Base-by-base conservation (phyloP, 2,113 vertebrate genomes). In the Zosterops borbonicus region DNA sequence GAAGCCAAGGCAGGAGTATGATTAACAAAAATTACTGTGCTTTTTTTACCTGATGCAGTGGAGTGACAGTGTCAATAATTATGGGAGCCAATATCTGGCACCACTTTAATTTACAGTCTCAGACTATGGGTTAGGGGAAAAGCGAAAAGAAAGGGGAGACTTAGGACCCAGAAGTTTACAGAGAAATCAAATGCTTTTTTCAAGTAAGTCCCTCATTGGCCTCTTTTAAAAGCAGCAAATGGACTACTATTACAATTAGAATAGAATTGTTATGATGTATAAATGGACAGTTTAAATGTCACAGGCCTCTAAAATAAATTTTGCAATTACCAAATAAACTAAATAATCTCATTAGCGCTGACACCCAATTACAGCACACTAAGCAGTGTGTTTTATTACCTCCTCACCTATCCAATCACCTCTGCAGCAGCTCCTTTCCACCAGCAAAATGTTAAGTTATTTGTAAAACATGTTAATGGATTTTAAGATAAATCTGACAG, bases 301-400 rank as follows among this genome's bases (percentile, higher is more conserved):
- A 95, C 52, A 92, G 94, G 84, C 94, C 92, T 94, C 95, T 64
- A 79, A 90, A 94, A 96, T 96, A 95, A 96, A 94, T 97, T 97
- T 87, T 94, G 84, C 79, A 96, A 95, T 96, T 92, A 90, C 95
- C 97, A 96, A 97, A 96, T 96, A 98, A 98, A 94, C 55, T 35
- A 96, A 97, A 97, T 96, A 96, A 98, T 97, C 95, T 97, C 87
- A 96, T 97, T 98, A 90, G 53, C 91, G 70, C 92, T 93, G 95
- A 95, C 94, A 96, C 77, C 55, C 87, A 97, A 97, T 96, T 97
- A 98, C 25, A 33, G 95, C 75, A 94, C 70, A 87, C 86, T 96
- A 97, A 97, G 94, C 65, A 94, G 95, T 23, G 84, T 94, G 90
- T 90, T 91, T 96, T 95, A 94, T 94, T 95, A 88, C 68, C 68